Evolutionary conservation across 2,113 vertebrate genomes (phyloP).

Genomic region (Cheilinus undulatus): DNA sequence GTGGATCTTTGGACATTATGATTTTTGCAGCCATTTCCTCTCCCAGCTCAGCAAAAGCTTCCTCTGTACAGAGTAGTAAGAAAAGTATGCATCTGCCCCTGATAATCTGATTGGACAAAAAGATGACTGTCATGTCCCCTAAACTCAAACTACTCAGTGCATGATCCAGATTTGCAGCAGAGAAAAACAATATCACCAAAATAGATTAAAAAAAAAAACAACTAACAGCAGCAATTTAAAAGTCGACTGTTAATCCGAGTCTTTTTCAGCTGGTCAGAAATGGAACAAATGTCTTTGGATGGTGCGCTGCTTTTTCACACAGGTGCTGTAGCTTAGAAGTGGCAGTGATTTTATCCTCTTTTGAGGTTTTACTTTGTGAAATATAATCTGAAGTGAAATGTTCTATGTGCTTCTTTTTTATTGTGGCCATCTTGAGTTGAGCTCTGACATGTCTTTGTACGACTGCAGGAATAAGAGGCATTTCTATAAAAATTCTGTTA

Average conservation of each 20-base stretch:
- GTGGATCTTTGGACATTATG: neutral
- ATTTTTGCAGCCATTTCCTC: neutral
- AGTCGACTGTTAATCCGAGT: conserved; percentile 34
- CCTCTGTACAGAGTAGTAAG: neutral
- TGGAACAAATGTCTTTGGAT: conserved; percentile 35
- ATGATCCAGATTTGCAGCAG: conserved; percentile 49
- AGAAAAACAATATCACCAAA: conserved; percentile 22
- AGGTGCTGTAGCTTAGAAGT: conserved; percentile 8
- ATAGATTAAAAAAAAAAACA: conserved; percentile 10
- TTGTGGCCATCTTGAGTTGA: conserved; percentile 8
- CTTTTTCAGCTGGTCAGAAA: conserved; percentile 22
- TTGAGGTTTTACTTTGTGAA: conserved; percentile 2
- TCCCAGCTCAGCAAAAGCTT: neutral
- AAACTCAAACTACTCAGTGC: conserved; percentile 32
- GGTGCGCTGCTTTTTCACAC: conserved; percentile 8
- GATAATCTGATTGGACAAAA: conserved; percentile 22
- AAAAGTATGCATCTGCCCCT: neutral
- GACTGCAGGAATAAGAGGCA: neutral
- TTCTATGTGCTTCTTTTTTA: neutral
- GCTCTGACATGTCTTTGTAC: neutral
- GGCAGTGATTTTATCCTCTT: conserved; percentile 18
- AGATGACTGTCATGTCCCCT: conserved; percentile 4
- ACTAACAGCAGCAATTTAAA: conserved; percentile 14
- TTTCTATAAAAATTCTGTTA: neutral
- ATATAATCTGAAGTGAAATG: conserved; percentile 22